Evolutionary conservation across 2,888 invertebrate species (phyloP), one percentile per base, ranked within the genome.

Genomic region (Girardia tigrina): DNA sequence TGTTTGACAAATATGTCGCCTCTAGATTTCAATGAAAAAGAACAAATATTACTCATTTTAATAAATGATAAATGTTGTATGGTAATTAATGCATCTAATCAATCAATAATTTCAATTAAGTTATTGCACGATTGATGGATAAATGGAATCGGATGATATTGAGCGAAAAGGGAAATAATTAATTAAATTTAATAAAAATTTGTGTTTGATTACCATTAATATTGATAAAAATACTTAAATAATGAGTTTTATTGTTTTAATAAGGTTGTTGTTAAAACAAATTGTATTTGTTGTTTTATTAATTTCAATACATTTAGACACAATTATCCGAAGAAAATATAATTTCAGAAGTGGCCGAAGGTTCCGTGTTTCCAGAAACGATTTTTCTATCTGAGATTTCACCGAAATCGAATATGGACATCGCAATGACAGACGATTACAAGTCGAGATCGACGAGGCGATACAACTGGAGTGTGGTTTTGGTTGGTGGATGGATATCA

Each of bases 1-100:
- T 56, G 56, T n/a, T 56, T 16, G 56, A n/a, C 56, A 56, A 56
- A 56, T 56, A 56, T 56, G 56, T 56, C 56, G 56, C 56, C 4
- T 56, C 2, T 6, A 20, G 4, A 56, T 56, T 56, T 56, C n/a
- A n/a, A n/a, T n/a, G n/a, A n/a, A n/a, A n/a, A n/a, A n/a, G n/a
- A 16, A 12, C 23, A 56, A 20, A 8, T 23, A 23, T 56, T 56
- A 56, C 56, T 56, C 56, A 56, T 56, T 12, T 56, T 56, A 20
- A 4, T 4, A 4, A 23, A 4, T 6, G n/a, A 36, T 36, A 12
- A 36, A 36, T 36, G 8, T 36, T 36, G n/a, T n/a, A n/a, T n/a
- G n/a, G n/a, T n/a, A n/a, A n/a, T n/a, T n/a, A n/a, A n/a, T n/a
- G n/a, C n/a, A n/a, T n/a, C n/a, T n/a, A n/a, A n/a, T n/a, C n/a